Evolutionary conservation across 2,888 invertebrate species (phyloP).

Genomic region (Catonia carolina): DNA sequence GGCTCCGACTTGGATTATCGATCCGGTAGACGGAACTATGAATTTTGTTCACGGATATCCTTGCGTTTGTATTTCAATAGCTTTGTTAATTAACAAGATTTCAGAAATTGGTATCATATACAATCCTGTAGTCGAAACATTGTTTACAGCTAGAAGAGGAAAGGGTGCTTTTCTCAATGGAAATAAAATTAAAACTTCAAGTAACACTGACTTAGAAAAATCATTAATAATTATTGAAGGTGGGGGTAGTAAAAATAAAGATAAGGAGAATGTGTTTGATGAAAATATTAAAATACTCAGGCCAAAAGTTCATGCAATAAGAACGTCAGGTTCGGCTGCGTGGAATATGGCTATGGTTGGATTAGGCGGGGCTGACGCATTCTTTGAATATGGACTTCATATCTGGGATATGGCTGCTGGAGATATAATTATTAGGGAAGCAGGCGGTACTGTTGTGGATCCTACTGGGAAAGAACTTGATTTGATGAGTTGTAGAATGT

Average conservation of each 20-base stretch:
- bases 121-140: slow-evolving; percentile 80
- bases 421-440: slow-evolving; percentile 80
- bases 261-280: slow-evolving; percentile 57
- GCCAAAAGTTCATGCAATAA: slow-evolving; percentile 64
- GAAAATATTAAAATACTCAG: slow-evolving; percentile 61
- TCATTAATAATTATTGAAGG: slow-evolving; percentile 69
- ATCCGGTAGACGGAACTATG: slow-evolving; percentile 98
- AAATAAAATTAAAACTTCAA: slow-evolving; percentile 63
- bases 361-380: slow-evolving; percentile 76
- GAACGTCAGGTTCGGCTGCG: slow-evolving; percentile 87
- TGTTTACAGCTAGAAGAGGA: slow-evolving; percentile 80
- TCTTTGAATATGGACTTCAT: slow-evolving; percentile 90
- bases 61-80: slow-evolving; percentile 84
- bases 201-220: slow-evolving; percentile 57
- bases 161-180: slow-evolving; percentile 87
- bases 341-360: slow-evolving; percentile 93
- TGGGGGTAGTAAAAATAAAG: slow-evolving; percentile 68
- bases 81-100: slow-evolving; percentile 63
- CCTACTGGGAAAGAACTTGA: slow-evolving; percentile 77
- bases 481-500: slow-evolving; percentile 68
- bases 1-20: slow-evolving; percentile 94
- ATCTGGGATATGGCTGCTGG: slow-evolving; percentile 94
- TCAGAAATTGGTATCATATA: slow-evolving; percentile 79
- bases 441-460: slow-evolving; percentile 86
- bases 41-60: slow-evolving; percentile 95